These are phyloP conservation scores for Bombus turneri DNA, from an alignment of 1,140 invertebrate genomes.

Conservation along the genomic window DNA sequence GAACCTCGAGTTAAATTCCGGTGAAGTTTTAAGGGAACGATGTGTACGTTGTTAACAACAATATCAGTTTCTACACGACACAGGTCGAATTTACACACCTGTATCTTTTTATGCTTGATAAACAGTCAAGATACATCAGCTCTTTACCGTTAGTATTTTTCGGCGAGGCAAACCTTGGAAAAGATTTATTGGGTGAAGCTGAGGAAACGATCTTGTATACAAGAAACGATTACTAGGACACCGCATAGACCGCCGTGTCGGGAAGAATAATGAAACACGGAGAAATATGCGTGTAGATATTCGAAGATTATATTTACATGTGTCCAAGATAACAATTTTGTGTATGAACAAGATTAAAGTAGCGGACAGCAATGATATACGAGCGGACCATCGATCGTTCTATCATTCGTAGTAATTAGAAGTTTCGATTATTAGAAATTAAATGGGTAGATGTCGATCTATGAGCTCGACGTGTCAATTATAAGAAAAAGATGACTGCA, in stretches of 20 bases:
- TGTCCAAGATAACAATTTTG: neutral
- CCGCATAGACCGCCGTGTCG: neutral
- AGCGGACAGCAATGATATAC: neutral
- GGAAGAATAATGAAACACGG: neutral
- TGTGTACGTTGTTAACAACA: slow-evolving; percentile 11
- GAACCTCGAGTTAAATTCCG: neutral
- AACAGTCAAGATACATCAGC: slow-evolving; percentile 5
- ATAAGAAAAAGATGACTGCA: neutral
- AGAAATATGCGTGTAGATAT: neutral
- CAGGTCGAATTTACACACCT: slow-evolving; percentile 11
- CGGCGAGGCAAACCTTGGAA: neutral
- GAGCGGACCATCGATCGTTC: too few species aligned
- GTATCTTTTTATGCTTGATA: slow-evolving; percentile 14
- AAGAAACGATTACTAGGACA: neutral
- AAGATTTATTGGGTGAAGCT: slow-evolving; percentile 15
- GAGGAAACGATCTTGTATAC: slow-evolving; percentile 31
- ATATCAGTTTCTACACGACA: neutral
- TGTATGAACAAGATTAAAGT: neutral
- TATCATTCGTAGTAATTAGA: neutral
- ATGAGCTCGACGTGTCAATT: neutral
- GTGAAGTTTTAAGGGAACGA: neutral
- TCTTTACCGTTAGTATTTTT: slow-evolving; percentile 44
- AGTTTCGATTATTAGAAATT: neutral
- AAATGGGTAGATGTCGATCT: neutral
- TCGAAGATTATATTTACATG: slow-evolving; percentile 9